Base-by-base conservation (phyloP, 2,797 vertebrate genomes). In the Centroberyx gerrardi region DNA sequence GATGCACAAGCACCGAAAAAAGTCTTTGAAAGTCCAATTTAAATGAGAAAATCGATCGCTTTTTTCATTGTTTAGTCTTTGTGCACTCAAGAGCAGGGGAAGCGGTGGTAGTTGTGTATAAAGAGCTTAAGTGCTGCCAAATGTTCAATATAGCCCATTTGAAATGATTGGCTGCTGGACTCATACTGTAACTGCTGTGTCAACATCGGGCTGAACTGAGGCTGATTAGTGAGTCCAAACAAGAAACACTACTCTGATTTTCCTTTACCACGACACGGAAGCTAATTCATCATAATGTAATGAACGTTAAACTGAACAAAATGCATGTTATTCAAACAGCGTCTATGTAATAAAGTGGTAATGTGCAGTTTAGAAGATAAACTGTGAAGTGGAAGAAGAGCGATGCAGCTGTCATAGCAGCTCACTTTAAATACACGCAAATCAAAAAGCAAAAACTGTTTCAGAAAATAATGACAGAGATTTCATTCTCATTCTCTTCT, bases 51-150 rank as follows among this genome's bases (percentile, higher is more conserved):
- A 66, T 59, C 67, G 71, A 69, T 69, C 62, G 67, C 10, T 53
- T 49, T 55, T 68, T 72, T 72, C 31, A 46, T 53, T 90, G 86
- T 88, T 90, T 90, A 81, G 74, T 82, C 76, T 90, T 49, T 49
- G 78, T 71, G 74, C 40, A 62, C 59, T 77, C 13, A 12, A 38
- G 61, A 74, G 51, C 70, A 74, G 33, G 8, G 52, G 55, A 67
- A 71, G 68, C 4, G 18, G n/a, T 38, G 36, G 79, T 66, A 17
- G 52, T 75, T 78, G 69, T 74, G 49, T 67, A 65, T 28, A 44
- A 15, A 74, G 22, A 59, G 48, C 9, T 4, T 29, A 68, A 81
- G 13, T 42, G 27, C 44, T 77, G 58, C 76, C 88, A 88, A 72
- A 80, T 51, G 59, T 77, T 68, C 67, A 87, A 72, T 63, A 65